Conservation (phyloP, 2,113 vertebrate genomes). For the Erythrocercus mccallii region DNA sequence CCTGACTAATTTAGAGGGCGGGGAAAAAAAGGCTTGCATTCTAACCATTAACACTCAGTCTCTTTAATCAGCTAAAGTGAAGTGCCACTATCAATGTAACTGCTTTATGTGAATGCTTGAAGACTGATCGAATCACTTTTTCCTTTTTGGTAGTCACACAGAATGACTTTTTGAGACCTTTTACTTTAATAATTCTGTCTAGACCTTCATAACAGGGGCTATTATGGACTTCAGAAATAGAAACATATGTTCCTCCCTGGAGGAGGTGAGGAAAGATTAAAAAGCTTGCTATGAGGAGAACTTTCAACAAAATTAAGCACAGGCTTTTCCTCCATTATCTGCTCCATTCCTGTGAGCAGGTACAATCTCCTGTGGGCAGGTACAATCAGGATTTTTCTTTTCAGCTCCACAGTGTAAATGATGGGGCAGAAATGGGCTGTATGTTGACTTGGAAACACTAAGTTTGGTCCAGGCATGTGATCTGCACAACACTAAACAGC, state of each 20-base stretch:
- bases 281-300: neutral
- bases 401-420: neutral
- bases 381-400: neutral
- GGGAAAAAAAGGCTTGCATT: neutral
- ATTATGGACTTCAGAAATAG: neutral
- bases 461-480: neutral
- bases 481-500: rapidly evolving
- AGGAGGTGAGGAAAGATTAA: conserved; percentile 2
- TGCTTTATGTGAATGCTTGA: neutral
- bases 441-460: neutral
- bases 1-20: rapidly evolving
- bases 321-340: neutral
- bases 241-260: neutral
- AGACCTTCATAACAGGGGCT: neutral
- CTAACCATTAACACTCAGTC: neutral
- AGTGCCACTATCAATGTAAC: neutral
- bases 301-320: neutral
- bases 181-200: neutral
- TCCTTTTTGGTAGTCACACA: neutral
- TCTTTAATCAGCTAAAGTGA: neutral
- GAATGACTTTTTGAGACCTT: neutral
- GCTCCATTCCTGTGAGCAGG: neutral
- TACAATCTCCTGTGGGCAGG: neutral
- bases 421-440: neutral
- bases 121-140: neutral